Base-by-base conservation (phyloP, 2,888 invertebrate species). In the Xestia sexstrigata region DNA sequence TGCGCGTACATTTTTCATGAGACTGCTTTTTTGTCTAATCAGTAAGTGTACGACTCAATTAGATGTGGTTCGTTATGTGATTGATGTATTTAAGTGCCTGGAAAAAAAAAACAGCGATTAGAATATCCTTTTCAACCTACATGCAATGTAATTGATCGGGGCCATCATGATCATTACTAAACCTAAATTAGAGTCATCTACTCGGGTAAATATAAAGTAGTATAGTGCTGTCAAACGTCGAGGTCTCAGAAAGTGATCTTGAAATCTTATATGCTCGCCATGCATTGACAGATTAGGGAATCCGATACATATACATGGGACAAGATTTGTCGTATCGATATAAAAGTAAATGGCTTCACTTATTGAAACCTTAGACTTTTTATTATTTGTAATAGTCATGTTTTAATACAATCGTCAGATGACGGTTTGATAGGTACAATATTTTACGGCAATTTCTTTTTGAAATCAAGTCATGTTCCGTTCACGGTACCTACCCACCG, bases 41-140 rank as follows among this genome's bases (percentile, higher is more conserved):
- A 74, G 63, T 71, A n/a, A 66, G 60, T 76, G n/a, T 72, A 85
- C 74, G 72, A 71, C 78, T 86, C 74, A 80, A 86, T 86, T 80
- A 78, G 35, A 58, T 45, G 66, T 76, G 65, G 52, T 81, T 69
- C 23, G 26, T 63, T 63, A 23, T 74, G 70, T 83, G 55, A 70
- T 67, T 71, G 26, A 78, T 26, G 70, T 58, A 49, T 58, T 30
- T 5, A 75, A 39, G 42, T 78, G 70, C 23, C 1, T 58, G 35
- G 49, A 15, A 63, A 65, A 49, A n/a, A 26, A 49, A 20, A 23
- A 20, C 11, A 8, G 8, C n/a, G 11, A 17, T 17, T 17, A 42
- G 13, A 15, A 55, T 3, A 30, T 2, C 30, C 9, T 23, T 35
- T 60, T 60, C 9, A 13, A 26, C 26, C 11, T 30, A 45, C 9